Evolutionary conservation across 2,888 invertebrate species (phyloP).

Genomic region (Eumacrocentrus americanus): DNA sequence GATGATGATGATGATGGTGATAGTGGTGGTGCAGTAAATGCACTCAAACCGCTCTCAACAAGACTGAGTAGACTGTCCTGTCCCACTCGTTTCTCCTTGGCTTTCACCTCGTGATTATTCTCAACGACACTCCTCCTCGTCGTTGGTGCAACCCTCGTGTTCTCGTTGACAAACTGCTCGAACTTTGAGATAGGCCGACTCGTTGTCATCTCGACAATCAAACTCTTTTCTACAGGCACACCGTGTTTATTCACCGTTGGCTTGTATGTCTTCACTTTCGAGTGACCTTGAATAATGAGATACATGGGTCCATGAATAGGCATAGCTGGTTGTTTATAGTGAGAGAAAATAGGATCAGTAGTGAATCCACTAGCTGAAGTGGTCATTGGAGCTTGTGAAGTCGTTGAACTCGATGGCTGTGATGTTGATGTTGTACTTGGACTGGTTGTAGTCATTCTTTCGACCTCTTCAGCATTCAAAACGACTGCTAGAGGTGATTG

Average conservation of each 20-base stretch:
- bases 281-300: conserved; percentile 83
- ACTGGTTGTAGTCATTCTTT: conserved; percentile 2
- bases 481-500: conserved; percentile 8
- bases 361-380: conserved; percentile 64
- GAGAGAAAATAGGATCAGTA: conserved; percentile 68
- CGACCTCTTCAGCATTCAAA: not conserved
- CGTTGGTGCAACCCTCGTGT: conserved; percentile 35
- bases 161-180: conserved; percentile 48
- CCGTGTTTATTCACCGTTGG: conserved; percentile 58
- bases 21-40: conserved; percentile 38
- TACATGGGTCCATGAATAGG: conserved; percentile 73
- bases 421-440: not conserved
- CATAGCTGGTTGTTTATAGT: conserved; percentile 68
- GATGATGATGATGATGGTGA: not conserved
- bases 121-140: conserved; percentile 28
- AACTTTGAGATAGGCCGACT: conserved; percentile 44
- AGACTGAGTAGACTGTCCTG: conserved; percentile 46
- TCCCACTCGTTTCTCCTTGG: conserved; percentile 24
- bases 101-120: conserved; percentile 32
- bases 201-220: conserved; percentile 38
- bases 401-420: conserved; percentile 25
- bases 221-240: conserved; percentile 40
- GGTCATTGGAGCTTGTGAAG: conserved; percentile 58
- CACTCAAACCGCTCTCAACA: conserved; percentile 48
- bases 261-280: conserved; percentile 84